Evolutionary conservation across 2,888 invertebrate genomes (phyloP).

Genomic region (Phyllotreta cruciferae): DNA sequence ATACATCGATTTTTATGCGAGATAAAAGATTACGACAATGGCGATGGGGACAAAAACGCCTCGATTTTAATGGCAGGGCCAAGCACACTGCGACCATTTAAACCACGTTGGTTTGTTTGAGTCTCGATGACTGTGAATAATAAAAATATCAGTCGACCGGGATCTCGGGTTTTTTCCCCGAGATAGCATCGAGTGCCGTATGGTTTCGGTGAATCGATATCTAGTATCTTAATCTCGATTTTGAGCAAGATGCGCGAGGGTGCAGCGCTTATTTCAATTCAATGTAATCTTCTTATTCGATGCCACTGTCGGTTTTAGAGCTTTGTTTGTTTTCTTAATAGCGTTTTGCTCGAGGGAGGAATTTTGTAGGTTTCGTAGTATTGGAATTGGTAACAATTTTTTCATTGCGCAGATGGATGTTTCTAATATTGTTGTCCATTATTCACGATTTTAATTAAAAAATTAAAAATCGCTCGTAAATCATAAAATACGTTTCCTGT

Average conservation of each 20-base stretch:
- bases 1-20: conserved; percentile 39
- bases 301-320: too few species aligned
- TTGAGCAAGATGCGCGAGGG: conserved; percentile 10
- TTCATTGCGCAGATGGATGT: too few species aligned
- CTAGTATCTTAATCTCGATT: conserved; percentile 24
- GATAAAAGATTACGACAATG: conserved; percentile 40
- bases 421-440: too few species aligned
- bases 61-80: conserved; percentile 35
- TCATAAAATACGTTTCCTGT: too few species aligned
- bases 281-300: too few species aligned
- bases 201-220: conserved; percentile 29
- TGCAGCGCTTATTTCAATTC: background rate
- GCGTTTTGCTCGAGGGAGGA: too few species aligned
- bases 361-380: too few species aligned
- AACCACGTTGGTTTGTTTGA: conserved; percentile 37
- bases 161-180: conserved; percentile 30
- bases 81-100: conserved; percentile 32
- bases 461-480: too few species aligned
- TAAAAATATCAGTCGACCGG: conserved; percentile 33
- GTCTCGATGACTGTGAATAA: conserved; percentile 34
- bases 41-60: conserved; percentile 36
- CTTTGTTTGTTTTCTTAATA: too few species aligned
- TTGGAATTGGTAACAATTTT: too few species aligned
- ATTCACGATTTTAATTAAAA: too few species aligned
- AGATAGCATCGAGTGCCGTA: conserved; percentile 27